Conservation (phyloP, 2,888 invertebrate genomes). For the Shargacucullia verbasci region DNA sequence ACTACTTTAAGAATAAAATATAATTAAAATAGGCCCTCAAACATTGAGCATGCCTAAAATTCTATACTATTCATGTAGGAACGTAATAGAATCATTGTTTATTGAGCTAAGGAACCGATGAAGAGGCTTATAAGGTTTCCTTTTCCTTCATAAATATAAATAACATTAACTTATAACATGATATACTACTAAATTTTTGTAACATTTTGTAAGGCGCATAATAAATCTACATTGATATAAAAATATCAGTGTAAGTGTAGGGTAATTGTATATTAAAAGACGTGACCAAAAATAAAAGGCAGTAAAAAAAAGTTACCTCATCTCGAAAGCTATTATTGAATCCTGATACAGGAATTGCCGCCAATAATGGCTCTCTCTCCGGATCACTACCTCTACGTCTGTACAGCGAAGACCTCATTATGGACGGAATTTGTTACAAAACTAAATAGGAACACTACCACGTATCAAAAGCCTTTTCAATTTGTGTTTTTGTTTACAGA, state of each 20-base stretch:
- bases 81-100: too few relatives aligned
- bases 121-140: too few relatives aligned
- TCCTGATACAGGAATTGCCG: constrained; percentile 67
- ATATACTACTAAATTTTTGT: too few relatives aligned
- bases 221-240: too few relatives aligned
- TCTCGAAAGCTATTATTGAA: constrained; percentile 58
- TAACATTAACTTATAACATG: too few relatives aligned
- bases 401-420: constrained; percentile 76
- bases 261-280: too few relatives aligned
- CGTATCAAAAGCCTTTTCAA: constrained; percentile 12
- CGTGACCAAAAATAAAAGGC: neutral
- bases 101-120: too few relatives aligned
- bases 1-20: constrained; percentile 25
- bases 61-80: too few relatives aligned
- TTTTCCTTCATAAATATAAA: too few relatives aligned
- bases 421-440: constrained; percentile 52
- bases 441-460: constrained; percentile 33
- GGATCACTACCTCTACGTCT: constrained; percentile 67
- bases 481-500: constrained; percentile 46
- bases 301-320: constrained; percentile 67
- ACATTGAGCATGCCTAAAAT: too few relatives aligned
- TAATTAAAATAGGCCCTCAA: neutral
- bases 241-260: too few relatives aligned
- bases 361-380: constrained; percentile 76
- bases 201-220: too few relatives aligned